Evolutionary conservation across 2,797 vertebrate genomes (phyloP).

Genomic region (Picus viridis): DNA sequence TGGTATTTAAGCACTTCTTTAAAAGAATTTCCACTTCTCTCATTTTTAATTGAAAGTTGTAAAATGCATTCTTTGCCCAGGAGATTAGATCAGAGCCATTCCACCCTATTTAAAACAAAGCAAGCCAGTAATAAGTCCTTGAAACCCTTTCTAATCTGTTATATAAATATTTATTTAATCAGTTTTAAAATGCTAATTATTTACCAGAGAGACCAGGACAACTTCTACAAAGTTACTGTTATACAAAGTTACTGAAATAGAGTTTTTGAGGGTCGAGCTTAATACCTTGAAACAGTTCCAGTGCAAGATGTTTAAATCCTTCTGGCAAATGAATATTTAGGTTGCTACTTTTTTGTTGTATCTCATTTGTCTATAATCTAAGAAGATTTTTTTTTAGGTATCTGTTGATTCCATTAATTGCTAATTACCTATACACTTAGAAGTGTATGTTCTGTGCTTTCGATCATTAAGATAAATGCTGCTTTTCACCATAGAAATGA

Average conservation of each 20-base stretch:
- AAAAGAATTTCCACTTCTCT: not conserved
- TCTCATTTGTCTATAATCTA: not conserved
- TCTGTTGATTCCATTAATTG: not conserved
- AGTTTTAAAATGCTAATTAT: constrained; percentile 53
- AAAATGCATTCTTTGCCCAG: constrained; percentile 37
- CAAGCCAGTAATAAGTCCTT: constrained; percentile 44
- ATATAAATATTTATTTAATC: constrained; percentile 52
- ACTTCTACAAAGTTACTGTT: constrained; percentile 15
- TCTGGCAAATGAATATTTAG: not conserved
- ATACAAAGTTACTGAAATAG: not conserved
- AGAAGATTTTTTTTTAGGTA: not conserved
- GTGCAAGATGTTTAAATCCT: not conserved
- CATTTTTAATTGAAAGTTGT: constrained; percentile 57
- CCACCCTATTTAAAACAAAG: constrained; percentile 41
- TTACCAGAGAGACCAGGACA: constrained; percentile 25
- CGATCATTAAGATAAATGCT: not conserved
- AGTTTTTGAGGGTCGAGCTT: not conserved
- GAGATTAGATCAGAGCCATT: constrained; percentile 57
- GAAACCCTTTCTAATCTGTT: constrained; percentile 38
- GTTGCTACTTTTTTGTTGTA: not conserved
- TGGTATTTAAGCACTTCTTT: constrained; percentile 13
- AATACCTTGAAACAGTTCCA: not conserved
- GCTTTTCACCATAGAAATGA: not conserved
- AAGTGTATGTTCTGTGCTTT: not conserved
- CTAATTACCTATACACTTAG: not conserved